Evolutionary conservation across 2,888 invertebrate species (phyloP).

Genomic region (Xylota sylvarum): DNA sequence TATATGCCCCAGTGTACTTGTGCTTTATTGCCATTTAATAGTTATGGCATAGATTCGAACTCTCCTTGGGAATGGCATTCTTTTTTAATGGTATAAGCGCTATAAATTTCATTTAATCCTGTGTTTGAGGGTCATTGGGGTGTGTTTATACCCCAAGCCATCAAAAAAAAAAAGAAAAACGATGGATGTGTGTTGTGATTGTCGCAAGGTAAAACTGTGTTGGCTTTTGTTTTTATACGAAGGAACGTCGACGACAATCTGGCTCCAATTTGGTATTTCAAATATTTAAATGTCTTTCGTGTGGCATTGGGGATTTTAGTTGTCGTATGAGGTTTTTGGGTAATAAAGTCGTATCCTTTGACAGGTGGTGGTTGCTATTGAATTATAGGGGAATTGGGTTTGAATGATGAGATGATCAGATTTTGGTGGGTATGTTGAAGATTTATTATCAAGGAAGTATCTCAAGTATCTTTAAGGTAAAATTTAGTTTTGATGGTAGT

Average conservation of each 20-base stretch:
- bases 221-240: constrained; percentile 20
- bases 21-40: constrained; percentile 55
- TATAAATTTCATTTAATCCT: constrained; percentile 61
- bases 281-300: constrained; percentile 42
- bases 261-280: constrained; percentile 45
- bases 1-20: constrained; percentile 10
- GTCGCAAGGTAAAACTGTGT: constrained; percentile 12
- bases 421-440: background rate
- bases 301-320: constrained; percentile 15
- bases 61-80: constrained; percentile 38
- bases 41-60: constrained; percentile 56
- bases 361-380: background rate
- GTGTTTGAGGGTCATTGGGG: constrained; percentile 26
- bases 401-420: background rate
- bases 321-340: background rate
- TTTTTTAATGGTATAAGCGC: constrained; percentile 21
- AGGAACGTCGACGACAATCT: constrained; percentile 25
- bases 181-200: constrained; percentile 15
- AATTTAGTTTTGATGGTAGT: too few relatives aligned
- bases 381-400: background rate
- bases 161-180: constrained; percentile 9
- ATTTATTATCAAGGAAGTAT: too few relatives aligned
- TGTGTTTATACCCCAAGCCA: constrained; percentile 14
- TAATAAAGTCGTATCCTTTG: constrained; percentile 33
- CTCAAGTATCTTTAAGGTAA: too few relatives aligned